Base-by-base conservation (phyloP, 2,797 vertebrate species). In the Loriculus beryllinus region DNA sequence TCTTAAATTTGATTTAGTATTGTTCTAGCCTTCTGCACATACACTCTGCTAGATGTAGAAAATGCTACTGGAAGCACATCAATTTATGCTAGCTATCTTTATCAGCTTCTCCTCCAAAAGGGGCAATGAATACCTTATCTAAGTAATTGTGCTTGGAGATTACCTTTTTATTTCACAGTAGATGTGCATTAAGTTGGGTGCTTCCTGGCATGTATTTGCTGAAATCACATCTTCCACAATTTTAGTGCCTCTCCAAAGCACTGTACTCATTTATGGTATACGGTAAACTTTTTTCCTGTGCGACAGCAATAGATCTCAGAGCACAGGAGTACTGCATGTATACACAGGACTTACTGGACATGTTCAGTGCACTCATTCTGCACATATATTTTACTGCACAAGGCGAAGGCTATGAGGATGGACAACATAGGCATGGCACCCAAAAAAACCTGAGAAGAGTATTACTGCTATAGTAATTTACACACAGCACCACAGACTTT, bases 401-500 rank as follows among this genome's bases (percentile, higher is more conserved):
- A 12, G 6, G 40, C 63, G 31, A 59, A 74, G 26, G 35, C 10
- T 80, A 49, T 0, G 3, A 40, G 20, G 25, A 28, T 2, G 1
- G 28, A 4, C 6, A 10, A 14, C 25, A 7, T 2, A 7, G 21
- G n/a, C 21, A 82, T 2, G 4, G 31, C 37, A 84, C 45, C 29
- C 15, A 7, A 64, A 75, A 78, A 68, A 59, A 2, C 3, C 3
- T 12, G 29, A 5, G 26, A 40, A 1, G 2, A 31, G 8, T 10
- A n/a, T 42, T 85, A 42, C 64, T 77, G 76, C 51, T 54, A 33
- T 18, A 40, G 71, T 15, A 60, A 49, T 29, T 74, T 49, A 77
- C 26, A 69, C 19, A 43, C 22, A 59, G 52, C 45, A 42, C 25
- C 31, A 51, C 4, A 60, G n/a, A 47, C 21, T 40, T 7, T 2